phyloP scores from a whole-genome alignment of 2,113 vertebrate species.

The Eupsittula cactorum region DNA sequence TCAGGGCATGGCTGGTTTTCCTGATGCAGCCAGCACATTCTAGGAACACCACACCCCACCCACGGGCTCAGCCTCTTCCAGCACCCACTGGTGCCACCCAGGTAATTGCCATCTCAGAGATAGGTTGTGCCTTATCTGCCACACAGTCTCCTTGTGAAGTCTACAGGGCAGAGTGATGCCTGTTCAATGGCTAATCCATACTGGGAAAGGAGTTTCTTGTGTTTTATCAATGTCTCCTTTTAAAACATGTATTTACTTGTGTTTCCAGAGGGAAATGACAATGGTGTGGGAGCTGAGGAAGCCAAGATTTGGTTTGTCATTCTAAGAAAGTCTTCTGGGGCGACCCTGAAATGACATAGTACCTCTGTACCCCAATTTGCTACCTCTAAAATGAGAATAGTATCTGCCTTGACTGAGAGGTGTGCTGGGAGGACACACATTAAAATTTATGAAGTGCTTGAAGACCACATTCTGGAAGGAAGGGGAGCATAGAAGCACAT shows the following conservation, averaged over 20 bases:
- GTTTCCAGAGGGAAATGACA: neutral
- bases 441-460: neutral
- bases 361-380: neutral
- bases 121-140: neutral
- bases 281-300: neutral
- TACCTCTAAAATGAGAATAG: neutral
- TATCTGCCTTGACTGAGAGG: neutral
- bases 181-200: neutral
- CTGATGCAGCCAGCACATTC: slow-evolving; percentile 15
- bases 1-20: slow-evolving; percentile 8
- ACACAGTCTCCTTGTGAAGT: neutral
- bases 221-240: neutral
- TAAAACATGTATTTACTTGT: neutral
- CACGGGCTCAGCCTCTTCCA: slow-evolving; percentile 3
- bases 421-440: neutral
- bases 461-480: neutral
- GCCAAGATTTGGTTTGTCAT: neutral
- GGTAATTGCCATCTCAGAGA: neutral
- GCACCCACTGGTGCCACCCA: neutral
- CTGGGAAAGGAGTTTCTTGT: neutral
- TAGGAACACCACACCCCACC: slow-evolving; percentile 17
- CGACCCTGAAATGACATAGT: neutral
- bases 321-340: neutral
- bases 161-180: neutral
- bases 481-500: neutral